Evolutionary conservation across 2,888 invertebrate genomes (phyloP).

Genomic region (Drosophila kokeensis): DNA sequence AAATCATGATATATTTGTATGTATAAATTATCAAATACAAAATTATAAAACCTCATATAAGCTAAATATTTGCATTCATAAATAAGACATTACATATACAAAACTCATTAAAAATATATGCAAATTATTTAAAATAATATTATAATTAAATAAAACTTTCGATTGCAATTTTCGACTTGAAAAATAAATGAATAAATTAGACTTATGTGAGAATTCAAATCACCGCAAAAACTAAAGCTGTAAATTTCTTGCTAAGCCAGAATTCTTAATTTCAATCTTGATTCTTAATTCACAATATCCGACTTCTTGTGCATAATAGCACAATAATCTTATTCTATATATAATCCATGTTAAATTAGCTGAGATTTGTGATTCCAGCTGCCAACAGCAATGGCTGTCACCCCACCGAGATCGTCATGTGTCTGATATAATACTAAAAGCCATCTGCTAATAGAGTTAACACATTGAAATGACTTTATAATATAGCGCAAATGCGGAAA

Average conservation of each 20-base stretch:
- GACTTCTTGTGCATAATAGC: background rate
- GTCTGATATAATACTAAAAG: background rate
- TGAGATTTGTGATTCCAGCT: background rate
- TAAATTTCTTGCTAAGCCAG: background rate
- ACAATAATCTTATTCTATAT: background rate
- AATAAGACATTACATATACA: accelerated
- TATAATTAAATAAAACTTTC: no score
- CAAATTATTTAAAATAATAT: no score
- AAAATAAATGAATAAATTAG: no score
- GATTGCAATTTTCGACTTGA: no score
- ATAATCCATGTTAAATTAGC: background rate
- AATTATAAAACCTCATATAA: no score
- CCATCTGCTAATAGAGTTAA: conserved; percentile 56
- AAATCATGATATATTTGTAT: no score
- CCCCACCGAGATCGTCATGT: background rate
- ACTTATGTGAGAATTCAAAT: background rate
- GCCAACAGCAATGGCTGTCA: background rate
- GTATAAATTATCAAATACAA: no score
- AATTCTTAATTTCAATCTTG: background rate
- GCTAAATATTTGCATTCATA: no score
- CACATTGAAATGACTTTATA: conserved; percentile 36
- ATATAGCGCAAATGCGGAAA: conserved; percentile 31
- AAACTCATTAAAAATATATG: no score
- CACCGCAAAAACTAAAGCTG: background rate
- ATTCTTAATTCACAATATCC: background rate